Evolutionary conservation across 2,888 invertebrate genomes (phyloP).

Genomic region (Darwinula stevensoni): DNA sequence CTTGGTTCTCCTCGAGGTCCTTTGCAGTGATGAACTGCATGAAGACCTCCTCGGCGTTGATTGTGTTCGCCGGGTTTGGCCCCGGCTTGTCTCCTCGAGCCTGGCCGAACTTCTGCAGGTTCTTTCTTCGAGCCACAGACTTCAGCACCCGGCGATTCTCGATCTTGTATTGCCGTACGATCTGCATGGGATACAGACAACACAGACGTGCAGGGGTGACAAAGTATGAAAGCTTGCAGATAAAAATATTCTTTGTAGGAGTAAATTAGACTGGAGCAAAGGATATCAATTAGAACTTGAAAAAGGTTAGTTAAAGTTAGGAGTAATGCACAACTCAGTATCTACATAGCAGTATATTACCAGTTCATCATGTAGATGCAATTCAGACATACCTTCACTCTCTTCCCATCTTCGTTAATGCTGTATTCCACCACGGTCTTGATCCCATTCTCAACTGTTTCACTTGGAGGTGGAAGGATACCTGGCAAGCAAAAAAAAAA

Average conservation of each 20-base stretch:
- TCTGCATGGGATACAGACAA: conserved; percentile 12
- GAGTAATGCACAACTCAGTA: not conserved
- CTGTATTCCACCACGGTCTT: conserved; percentile 81
- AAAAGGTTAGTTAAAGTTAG: too few species aligned
- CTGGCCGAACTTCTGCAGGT: conserved; percentile 84
- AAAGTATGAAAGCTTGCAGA: not conserved
- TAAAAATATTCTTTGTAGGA: not conserved
- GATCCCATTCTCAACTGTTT: conserved; percentile 44
- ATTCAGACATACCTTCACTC: conserved; percentile 24
- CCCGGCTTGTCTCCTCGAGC: conserved; percentile 75
- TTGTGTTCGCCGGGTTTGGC: conserved; percentile 89
- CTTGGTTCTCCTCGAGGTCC: conserved; percentile 56
- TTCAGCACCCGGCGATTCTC: conserved; percentile 59
- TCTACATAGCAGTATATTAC: not conserved
- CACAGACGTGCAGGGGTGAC: not conserved
- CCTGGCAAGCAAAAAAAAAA: too few species aligned
- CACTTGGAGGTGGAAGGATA: conserved; percentile 38
- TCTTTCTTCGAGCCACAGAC: conserved; percentile 69
- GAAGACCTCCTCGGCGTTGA: conserved; percentile 76
- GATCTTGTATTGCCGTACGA: conserved; percentile 47
- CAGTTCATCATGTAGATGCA: not conserved
- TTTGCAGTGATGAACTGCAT: conserved; percentile 75
- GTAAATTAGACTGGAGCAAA: conserved; percentile 4
- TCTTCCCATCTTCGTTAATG: conserved; percentile 65
- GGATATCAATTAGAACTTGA: conserved; percentile 1